Evolutionary conservation across 2,113 vertebrate genomes (phyloP).

Genomic region (Grallaria varia): DNA sequence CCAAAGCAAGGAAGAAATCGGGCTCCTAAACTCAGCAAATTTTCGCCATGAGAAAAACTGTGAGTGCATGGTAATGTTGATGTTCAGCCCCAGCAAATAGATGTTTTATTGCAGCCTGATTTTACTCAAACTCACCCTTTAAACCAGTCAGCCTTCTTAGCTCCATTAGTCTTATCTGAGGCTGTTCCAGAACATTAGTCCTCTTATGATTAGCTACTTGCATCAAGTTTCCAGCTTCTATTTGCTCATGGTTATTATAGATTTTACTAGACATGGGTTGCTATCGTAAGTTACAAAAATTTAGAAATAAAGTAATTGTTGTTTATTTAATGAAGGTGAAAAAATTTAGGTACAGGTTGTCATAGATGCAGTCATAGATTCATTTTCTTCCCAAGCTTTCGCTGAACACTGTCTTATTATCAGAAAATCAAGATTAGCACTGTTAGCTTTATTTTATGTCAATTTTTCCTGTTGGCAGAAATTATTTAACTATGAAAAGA

Average conservation of each 20-base stretch:
- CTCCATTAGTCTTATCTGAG: not conserved
- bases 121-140: not conserved
- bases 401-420: not conserved
- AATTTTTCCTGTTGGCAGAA: not conserved
- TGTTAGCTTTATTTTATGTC: not conserved
- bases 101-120: not conserved
- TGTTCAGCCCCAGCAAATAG: not conserved
- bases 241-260: not conserved
- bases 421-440: not conserved
- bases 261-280: not conserved
- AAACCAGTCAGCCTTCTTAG: not conserved
- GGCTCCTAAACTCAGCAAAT: not conserved
- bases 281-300: not conserved
- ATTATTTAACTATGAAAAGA: not conserved
- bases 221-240: not conserved
- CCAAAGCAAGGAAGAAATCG: not conserved
- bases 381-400: not conserved
- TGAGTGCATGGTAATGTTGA: not conserved
- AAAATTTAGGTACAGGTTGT: not conserved
- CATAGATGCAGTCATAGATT: not conserved
- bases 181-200: not conserved
- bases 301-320: not conserved
- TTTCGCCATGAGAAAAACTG: not conserved
- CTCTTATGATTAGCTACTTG: not conserved
- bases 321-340: not conserved